These are phyloP conservation scores for Tonatia bakeri DNA, from an alignment of 2,113 vertebrate species.

Conservation along the genomic window DNA sequence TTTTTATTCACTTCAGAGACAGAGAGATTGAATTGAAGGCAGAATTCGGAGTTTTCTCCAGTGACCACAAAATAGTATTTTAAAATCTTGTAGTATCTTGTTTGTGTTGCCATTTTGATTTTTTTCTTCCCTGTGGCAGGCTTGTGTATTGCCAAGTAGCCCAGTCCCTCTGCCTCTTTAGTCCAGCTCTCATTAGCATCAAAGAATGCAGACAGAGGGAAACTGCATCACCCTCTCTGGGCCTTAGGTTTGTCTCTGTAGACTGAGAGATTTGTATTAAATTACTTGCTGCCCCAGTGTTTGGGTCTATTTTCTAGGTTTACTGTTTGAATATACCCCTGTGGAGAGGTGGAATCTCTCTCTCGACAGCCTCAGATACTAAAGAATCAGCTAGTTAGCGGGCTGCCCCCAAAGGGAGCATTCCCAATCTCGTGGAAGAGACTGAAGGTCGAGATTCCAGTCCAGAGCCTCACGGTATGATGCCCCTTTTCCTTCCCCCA, in stretches of 20 bases:
- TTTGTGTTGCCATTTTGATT: background rate
- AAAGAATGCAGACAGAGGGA: background rate
- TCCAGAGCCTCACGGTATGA: no score
- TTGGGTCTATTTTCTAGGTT: background rate
- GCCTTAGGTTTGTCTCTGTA: background rate
- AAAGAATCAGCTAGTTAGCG: background rate
- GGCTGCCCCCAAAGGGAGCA: background rate
- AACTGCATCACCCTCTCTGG: background rate
- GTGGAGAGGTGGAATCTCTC: background rate
- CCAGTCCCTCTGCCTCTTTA: background rate
- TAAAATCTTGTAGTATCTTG: slow-evolving; percentile 37
- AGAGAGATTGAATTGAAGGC: background rate
- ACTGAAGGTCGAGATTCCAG: background rate
- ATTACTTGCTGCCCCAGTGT: background rate
- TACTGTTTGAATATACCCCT: background rate
- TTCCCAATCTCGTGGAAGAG: background rate
- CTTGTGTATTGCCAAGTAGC: background rate
- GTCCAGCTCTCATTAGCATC: background rate
- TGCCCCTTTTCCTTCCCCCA: background rate
- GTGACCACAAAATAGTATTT: slow-evolving; percentile 33
- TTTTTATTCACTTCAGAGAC: slow-evolving; percentile 36
- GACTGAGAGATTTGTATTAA: background rate
- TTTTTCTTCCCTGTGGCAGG: background rate
- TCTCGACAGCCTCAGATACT: background rate
- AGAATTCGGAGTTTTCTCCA: slow-evolving; percentile 48